A percentile compares a stretch with the other conserved stretches of the same genome.
Evolutionary conservation across 1,140 invertebrate genomes (phyloP).

Genomic region (Piezodorus guildinii): DNA sequence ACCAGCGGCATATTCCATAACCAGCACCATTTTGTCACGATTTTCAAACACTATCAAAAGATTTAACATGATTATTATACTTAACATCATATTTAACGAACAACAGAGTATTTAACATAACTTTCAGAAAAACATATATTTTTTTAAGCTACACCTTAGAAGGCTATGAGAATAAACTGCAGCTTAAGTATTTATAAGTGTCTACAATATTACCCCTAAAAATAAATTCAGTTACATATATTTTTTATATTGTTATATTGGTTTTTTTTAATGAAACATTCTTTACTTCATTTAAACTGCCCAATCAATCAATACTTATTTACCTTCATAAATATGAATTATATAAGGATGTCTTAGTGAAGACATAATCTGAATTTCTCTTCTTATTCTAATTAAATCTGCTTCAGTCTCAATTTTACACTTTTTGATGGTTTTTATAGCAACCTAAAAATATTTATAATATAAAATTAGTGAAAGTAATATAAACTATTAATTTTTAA

Average conservation of each 20-base stretch:
- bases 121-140: no score
- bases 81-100: no score
- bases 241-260: not conserved
- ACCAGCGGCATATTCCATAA: slow-evolving; percentile 98
- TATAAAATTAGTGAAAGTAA: not conserved
- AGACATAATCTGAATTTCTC: slow-evolving; percentile 98
- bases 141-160: no score
- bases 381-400: slow-evolving; percentile 83
- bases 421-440: slow-evolving; percentile 98
- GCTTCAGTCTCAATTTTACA: slow-evolving; percentile 97
- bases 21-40: slow-evolving; percentile 95
- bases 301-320: not conserved
- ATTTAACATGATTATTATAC: no score
- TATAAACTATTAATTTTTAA: not conserved
- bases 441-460: slow-evolving; percentile 44
- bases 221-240: no score
- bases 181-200: no score
- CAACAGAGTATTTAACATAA: no score
- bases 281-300: no score
- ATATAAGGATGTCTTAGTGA: slow-evolving; percentile 97
- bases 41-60: slow-evolving; percentile 89
- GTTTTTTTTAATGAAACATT: not conserved
- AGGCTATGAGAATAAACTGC: no score
- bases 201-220: no score
- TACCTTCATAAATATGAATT: slow-evolving; percentile 97